These are phyloP conservation scores for Rhinolophus ferrumequinum DNA, from an alignment of 2,113 vertebrate species.

Conservation along the genomic window DNA sequence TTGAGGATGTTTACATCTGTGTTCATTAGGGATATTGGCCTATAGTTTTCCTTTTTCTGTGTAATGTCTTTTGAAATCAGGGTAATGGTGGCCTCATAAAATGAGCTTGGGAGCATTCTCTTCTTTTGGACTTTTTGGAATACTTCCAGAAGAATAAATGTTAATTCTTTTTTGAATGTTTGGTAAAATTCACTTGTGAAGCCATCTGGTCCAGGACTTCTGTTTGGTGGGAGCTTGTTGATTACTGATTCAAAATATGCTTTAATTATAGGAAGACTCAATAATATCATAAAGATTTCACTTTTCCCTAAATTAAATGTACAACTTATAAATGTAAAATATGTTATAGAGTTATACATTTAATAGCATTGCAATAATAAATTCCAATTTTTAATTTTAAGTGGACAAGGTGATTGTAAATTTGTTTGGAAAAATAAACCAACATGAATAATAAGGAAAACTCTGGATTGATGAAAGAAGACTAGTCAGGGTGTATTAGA, in stretches of 20 bases:
- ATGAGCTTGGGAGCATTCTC: too few relatives aligned
- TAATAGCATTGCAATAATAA: background rate
- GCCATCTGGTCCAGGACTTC: too few relatives aligned
- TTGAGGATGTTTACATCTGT: background rate
- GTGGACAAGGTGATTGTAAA: background rate
- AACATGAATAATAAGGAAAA: background rate
- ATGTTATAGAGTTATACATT: background rate
- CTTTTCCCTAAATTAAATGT: background rate
- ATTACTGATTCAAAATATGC: background rate
- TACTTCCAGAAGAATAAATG: too few relatives aligned
- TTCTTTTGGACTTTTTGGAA: too few relatives aligned
- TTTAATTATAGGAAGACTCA: background rate
- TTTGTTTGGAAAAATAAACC: background rate
- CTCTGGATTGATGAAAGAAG: background rate
- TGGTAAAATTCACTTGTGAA: too few relatives aligned
- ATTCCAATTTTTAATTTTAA: constrained; percentile 10
- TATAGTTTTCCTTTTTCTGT: background rate
- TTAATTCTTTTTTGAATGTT: too few relatives aligned
- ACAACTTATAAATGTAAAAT: background rate
- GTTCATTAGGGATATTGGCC: background rate
- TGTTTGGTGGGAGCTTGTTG: too few relatives aligned
- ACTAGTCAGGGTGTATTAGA: background rate
- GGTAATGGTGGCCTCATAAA: too few relatives aligned
- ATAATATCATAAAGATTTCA: constrained; percentile 17
- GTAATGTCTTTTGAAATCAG: too few relatives aligned